Evolutionary conservation across 2,888 invertebrate species (phyloP).

Genomic region (Pherbina coryleti): DNA sequence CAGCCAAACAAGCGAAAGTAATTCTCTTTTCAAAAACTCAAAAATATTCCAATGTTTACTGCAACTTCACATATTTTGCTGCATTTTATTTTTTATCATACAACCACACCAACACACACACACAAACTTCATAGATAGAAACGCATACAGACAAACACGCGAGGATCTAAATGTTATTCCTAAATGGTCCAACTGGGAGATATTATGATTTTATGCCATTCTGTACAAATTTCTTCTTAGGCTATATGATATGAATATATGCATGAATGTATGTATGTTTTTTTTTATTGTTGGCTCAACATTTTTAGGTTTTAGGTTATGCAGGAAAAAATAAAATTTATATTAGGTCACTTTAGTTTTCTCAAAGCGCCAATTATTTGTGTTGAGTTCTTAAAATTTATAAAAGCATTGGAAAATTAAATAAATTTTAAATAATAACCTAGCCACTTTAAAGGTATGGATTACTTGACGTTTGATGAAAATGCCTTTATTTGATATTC

Average conservation of each 20-base stretch:
- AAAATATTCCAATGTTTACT: conserved; percentile 25
- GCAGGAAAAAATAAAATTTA: background rate
- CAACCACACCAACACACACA: background rate
- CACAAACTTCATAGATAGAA: conserved; percentile 4
- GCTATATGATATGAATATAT: background rate
- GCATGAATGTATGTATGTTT: background rate
- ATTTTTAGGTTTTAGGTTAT: background rate
- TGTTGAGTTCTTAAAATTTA: background rate
- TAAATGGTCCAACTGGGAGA: conserved; percentile 43
- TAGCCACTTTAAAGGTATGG: too few species aligned
- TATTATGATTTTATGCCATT: conserved; percentile 37
- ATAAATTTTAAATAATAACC: too few species aligned
- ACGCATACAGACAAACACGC: background rate
- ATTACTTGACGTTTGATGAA: too few species aligned
- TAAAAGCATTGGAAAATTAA: too few species aligned
- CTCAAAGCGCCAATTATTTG: background rate
- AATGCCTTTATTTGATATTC: too few species aligned
- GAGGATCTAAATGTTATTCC: conserved; percentile 23
- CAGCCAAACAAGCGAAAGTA: conserved; percentile 11
- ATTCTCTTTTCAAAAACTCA: conserved; percentile 17
- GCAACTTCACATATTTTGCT: background rate
- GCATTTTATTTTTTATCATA: background rate
- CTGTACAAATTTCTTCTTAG: conserved; percentile 5
- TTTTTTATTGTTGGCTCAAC: background rate
- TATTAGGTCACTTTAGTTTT: background rate